Evolutionary conservation across 1,140 invertebrate genomes (phyloP).

Genomic region (Euwallacea fornicatus): DNA sequence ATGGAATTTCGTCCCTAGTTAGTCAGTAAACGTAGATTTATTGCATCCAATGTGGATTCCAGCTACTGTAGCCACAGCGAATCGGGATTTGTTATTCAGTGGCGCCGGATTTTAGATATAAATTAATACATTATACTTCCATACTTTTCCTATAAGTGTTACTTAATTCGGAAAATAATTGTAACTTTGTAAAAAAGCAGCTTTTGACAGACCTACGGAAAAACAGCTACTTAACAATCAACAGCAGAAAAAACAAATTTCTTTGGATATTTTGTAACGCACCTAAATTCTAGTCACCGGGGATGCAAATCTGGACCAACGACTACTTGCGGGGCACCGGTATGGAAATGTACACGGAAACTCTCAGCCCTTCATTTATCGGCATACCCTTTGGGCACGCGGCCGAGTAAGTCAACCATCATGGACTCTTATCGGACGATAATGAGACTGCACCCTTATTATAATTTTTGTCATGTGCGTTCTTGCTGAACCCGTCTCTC

Average conservation of each 20-base stretch:
- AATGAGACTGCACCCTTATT: constrained; percentile 25
- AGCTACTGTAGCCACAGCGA: no score
- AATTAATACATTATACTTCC: no score
- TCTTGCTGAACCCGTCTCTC: constrained; percentile 11
- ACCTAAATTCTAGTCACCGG: constrained; percentile 71
- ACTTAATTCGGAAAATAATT: not conserved
- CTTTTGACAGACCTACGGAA: no score
- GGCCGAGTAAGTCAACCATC: constrained; percentile 85
- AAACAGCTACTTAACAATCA: not conserved
- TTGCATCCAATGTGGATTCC: no score
- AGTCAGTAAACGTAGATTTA: no score
- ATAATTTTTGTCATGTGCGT: constrained; percentile 14
- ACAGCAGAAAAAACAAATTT: constrained; percentile 9
- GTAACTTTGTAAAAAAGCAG: not conserved
- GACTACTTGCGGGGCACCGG: constrained; percentile 97
- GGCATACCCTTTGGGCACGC: constrained; percentile 97
- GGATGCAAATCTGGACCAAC: constrained; percentile 97
- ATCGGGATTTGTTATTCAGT: no score
- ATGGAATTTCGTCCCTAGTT: no score
- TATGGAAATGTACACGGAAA: constrained; percentile 99
- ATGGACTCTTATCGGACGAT: constrained; percentile 16
- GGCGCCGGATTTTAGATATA: no score
- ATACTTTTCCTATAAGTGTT: no score
- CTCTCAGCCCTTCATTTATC: constrained; percentile 93
- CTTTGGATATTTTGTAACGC: no score